phyloP scores from a whole-genome alignment of 2,888 invertebrate genomes.

The Julus scandinavius region DNA sequence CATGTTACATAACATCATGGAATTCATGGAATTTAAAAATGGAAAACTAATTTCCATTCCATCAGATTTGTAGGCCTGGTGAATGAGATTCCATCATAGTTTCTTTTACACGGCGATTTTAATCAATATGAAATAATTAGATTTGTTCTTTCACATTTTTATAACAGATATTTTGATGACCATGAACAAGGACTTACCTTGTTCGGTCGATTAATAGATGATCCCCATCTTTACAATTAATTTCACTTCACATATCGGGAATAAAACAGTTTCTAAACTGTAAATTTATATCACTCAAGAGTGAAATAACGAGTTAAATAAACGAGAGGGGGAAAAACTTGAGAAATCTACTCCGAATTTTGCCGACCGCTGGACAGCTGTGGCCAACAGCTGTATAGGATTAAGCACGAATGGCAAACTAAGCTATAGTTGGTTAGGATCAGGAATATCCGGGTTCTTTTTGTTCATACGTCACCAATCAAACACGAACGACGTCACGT shows the following conservation, averaged over 20 bases:
- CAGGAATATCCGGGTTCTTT: background rate
- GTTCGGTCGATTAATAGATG: background rate
- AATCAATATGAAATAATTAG: too few relatives aligned
- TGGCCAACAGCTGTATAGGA: background rate
- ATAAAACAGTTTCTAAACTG: background rate
- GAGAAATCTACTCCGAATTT: background rate
- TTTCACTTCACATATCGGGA: background rate
- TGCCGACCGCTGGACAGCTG: background rate
- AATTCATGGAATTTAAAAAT: too few relatives aligned
- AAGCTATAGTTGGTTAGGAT: background rate
- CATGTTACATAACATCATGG: too few relatives aligned
- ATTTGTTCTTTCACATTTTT: too few relatives aligned
- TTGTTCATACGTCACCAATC: background rate
- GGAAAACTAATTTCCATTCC: too few relatives aligned
- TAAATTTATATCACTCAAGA: background rate
- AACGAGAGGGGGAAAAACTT: background rate
- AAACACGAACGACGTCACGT: constrained; percentile 6
- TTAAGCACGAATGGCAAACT: background rate
- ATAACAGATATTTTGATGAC: background rate
- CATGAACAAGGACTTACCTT: background rate
- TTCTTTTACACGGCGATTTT: too few relatives aligned
- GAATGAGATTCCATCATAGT: too few relatives aligned
- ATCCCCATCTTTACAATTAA: background rate
- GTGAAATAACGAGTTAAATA: too few relatives aligned
- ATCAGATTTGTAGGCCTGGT: too few relatives aligned